Evolutionary conservation across 1,140 invertebrate genomes (phyloP), one percentile per base, ranked within the genome.

Genomic region (Zaprionus gabonicus): DNA sequence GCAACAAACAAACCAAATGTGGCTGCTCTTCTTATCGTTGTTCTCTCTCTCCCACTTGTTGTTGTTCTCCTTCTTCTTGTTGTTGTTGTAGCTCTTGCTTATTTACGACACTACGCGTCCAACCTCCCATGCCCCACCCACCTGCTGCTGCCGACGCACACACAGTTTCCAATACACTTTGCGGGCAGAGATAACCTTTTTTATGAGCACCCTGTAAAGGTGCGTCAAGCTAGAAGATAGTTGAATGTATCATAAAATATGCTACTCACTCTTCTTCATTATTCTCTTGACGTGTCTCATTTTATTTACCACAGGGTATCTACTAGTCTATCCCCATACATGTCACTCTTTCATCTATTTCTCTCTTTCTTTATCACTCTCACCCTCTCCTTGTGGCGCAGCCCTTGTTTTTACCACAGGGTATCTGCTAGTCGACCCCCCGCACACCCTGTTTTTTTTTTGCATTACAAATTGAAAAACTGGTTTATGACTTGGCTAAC

Each of bases 401-500:
- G n/a, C n/a, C n/a, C n/a, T n/a, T n/a, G n/a, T n/a, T n/a, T n/a
- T 17, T 1, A 0, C 49, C 25, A 27, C 31, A 66, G 63, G 51
- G 63, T 66, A 56, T 56, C 34, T 56, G 4, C 9, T 27, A 10
- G 49, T 56, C 34, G 6, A 41, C 23, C 20, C 12, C 25, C 0
- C 31, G 3, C 13, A 12, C 23, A 12, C 23, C 55, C 27, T 5
- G 20, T 46, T 58, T 41, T 65, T 41, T 65, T 41, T 58, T 59
- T 79, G 71, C 76, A 81, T 79, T 69, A 71, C 51, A 82, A 82
- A 80, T 80, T 80, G 78, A 75, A 73, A 80, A 82, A 60, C 78
- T 78, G 81, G 81, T 87, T 87, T 87, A 87, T 87, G 84, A 88
- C 81, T 81, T 73, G 78, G 85, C 84, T 87, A 87, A 87, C 78